Evolutionary conservation across 2,888 invertebrate genomes (phyloP).

Genomic region (Coenonympha arcania): DNA sequence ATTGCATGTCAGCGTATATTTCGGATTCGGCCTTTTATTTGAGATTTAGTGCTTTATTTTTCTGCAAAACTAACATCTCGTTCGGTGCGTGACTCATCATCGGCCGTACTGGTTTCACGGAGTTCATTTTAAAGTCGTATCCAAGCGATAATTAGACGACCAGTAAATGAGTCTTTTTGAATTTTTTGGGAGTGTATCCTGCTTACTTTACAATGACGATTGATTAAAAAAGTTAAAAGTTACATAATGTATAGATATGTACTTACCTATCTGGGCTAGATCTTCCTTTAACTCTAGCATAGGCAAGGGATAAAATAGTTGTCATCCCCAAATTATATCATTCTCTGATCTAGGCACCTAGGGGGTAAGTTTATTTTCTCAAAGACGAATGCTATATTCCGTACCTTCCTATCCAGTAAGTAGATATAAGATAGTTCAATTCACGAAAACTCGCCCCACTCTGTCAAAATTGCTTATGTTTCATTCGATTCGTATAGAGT

Average conservation of each 20-base stretch:
- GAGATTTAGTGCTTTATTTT: constrained; percentile 6
- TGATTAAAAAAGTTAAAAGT: not conserved
- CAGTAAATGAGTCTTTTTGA: not conserved
- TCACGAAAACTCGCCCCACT: too few species aligned
- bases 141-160: constrained; percentile 12
- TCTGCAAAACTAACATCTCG: constrained; percentile 10
- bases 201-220: not conserved
- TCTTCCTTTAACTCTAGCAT: too few species aligned
- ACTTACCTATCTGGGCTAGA: too few species aligned
- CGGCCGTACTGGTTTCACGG: not conserved
- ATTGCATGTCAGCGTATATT: constrained; percentile 4
- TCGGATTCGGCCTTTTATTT: constrained; percentile 6
- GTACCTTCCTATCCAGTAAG: too few species aligned
- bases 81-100: constrained; percentile 1
- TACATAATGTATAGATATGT: not conserved
- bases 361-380: not conserved
- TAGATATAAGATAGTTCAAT: too few species aligned
- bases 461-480: too few species aligned
- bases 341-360: not conserved
- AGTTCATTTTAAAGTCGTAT: constrained; percentile 11
- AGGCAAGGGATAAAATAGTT: too few species aligned
- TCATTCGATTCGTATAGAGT: too few species aligned
- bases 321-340: not conserved
- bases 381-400: too few species aligned
- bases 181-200: not conserved